Evolutionary conservation across 2,113 vertebrate species (phyloP).

Genomic region (Mormoops blainvillei): DNA sequence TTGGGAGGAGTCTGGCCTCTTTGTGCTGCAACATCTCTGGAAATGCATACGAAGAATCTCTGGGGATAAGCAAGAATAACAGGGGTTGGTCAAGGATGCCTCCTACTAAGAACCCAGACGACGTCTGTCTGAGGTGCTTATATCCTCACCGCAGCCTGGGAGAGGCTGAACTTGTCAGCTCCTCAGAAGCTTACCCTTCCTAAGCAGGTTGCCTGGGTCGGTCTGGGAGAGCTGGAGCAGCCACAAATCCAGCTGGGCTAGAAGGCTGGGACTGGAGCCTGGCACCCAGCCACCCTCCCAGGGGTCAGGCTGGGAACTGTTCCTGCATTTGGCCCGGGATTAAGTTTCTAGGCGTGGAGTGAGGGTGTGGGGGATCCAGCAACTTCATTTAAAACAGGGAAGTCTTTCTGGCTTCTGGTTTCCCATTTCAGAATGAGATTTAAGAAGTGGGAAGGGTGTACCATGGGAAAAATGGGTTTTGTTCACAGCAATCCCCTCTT

Average conservation of each 20-base stretch:
- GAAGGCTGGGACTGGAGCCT: neutral
- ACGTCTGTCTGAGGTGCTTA: neutral
- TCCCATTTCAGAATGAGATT: conserved; percentile 20
- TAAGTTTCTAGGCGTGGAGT: neutral
- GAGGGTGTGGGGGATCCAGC: neutral
- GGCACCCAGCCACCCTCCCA: neutral
- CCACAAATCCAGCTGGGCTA: neutral
- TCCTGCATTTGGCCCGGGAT: neutral
- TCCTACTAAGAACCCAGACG: neutral
- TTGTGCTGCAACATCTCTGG: neutral
- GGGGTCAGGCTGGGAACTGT: neutral
- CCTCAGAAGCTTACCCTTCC: neutral
- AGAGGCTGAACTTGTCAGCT: neutral
- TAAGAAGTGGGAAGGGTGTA: neutral
- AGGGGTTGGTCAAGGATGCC: neutral
- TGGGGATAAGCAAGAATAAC: neutral
- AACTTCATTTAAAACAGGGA: neutral
- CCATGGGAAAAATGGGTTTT: neutral
- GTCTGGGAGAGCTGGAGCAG: neutral
- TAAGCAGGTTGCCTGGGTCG: neutral
- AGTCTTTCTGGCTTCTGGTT: neutral
- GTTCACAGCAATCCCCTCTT: conserved; percentile 4
- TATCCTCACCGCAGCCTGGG: neutral
- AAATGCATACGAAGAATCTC: neutral
- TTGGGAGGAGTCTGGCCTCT: neutral